phyloP scores from a whole-genome alignment of 1,140 invertebrate species.

The Drosophila santomea region DNA sequence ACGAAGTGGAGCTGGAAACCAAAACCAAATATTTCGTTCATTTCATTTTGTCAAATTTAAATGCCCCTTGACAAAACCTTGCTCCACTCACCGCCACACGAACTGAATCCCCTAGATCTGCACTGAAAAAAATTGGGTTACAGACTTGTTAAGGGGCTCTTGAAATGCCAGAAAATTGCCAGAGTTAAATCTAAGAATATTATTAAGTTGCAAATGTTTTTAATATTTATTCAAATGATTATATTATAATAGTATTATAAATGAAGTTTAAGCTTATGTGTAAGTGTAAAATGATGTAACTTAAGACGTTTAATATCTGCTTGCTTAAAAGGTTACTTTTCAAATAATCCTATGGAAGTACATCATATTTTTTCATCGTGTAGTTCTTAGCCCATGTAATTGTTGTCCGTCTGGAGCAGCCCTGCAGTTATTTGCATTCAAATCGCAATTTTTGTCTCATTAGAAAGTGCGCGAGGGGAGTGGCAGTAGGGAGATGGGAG shows the following conservation, averaged over 20 bases:
- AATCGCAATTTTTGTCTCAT: slow-evolving; percentile 82
- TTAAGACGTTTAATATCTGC: no score
- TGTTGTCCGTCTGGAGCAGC: slow-evolving; percentile 75
- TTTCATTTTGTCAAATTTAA: slow-evolving; percentile 77
- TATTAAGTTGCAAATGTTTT: no score
- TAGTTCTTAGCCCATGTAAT: slow-evolving; percentile 55
- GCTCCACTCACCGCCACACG: slow-evolving; percentile 4
- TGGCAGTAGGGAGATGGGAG: background rate
- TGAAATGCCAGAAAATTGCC: no score
- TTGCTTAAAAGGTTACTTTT: no score
- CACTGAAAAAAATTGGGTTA: background rate
- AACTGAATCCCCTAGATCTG: slow-evolving; percentile 10
- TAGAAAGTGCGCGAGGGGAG: slow-evolving; percentile 50
- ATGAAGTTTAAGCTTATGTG: no score
- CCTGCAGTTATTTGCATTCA: slow-evolving; percentile 83
- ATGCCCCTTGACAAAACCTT: slow-evolving; percentile 67
- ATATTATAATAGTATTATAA: no score
- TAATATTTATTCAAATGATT: no score
- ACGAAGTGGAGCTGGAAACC: slow-evolving; percentile 32
- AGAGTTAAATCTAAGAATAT: no score
- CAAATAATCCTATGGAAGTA: no score
- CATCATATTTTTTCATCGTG: background rate
- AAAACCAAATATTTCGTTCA: slow-evolving; percentile 65
- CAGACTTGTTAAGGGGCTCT: no score
- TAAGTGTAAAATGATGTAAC: no score